Evolutionary conservation across 1,140 invertebrate genomes (phyloP).

Genomic region (Heliconius nattereri): DNA sequence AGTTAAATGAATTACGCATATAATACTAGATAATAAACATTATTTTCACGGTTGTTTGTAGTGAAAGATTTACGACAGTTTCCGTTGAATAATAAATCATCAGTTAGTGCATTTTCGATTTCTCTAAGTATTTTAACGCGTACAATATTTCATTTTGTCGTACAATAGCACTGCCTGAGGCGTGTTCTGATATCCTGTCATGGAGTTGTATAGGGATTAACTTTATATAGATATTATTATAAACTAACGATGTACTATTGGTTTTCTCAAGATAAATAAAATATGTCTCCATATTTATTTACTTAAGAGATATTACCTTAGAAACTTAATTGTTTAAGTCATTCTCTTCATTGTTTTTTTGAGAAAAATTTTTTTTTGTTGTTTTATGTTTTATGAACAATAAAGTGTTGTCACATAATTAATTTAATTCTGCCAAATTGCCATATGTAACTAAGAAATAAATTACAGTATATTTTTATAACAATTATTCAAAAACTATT

Average conservation of each 20-base stretch:
- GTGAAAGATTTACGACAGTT: conserved; percentile 37
- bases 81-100: conserved; percentile 41
- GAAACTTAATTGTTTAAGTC: background rate
- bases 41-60: conserved; percentile 40
- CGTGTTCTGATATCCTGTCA: conserved; percentile 35
- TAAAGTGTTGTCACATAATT: too few relatives aligned
- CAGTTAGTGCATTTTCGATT: conserved; percentile 42
- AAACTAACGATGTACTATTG: background rate
- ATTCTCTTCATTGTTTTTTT: background rate
- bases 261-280: background rate
- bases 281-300: too few relatives aligned
- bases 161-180: conserved; percentile 37
- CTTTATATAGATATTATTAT: background rate
- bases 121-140: conserved; percentile 45
- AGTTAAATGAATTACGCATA: background rate
- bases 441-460: too few relatives aligned
- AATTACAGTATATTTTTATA: too few relatives aligned
- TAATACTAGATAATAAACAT: background rate
- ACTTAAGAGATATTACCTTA: background rate
- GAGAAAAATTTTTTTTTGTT: too few relatives aligned
- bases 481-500: too few relatives aligned
- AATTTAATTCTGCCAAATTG: too few relatives aligned
- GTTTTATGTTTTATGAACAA: too few relatives aligned
- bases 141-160: conserved; percentile 43
- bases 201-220: conserved; percentile 10